phyloP scores from a whole-genome alignment of 2,113 vertebrate species.

The Helogale parvula region DNA sequence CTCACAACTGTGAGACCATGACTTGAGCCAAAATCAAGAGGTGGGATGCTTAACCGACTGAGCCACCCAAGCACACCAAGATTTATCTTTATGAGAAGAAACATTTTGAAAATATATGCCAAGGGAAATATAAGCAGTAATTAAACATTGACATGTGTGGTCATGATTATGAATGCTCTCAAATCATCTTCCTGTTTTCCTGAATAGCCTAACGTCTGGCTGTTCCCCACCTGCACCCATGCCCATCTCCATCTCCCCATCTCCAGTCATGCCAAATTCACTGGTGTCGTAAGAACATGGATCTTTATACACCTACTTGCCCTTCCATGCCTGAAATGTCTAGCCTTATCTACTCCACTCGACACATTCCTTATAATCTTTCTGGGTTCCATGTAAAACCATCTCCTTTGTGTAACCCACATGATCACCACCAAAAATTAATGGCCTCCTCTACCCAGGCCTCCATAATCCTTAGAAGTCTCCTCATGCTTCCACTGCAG shows the following conservation, averaged over 20 bases:
- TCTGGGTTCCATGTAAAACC: neutral
- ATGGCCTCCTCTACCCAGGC: neutral
- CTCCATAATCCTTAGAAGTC: neutral
- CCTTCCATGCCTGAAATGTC: neutral
- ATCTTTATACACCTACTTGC: neutral
- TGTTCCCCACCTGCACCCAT: neutral
- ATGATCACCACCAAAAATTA: neutral
- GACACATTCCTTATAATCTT: neutral
- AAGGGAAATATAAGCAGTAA: neutral
- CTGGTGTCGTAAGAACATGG: neutral
- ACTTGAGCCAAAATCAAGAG: too few species aligned
- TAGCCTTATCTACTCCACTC: too few species aligned
- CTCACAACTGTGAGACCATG: too few species aligned
- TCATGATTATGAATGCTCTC: neutral
- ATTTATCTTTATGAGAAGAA: neutral
- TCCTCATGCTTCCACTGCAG: neutral
- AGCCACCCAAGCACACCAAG: neutral
- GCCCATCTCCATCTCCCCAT: neutral
- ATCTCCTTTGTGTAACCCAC: neutral
- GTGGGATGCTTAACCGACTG: too few species aligned
- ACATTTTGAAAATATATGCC: neutral
- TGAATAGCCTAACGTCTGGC: neutral
- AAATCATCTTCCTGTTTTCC: neutral
- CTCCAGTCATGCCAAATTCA: neutral
- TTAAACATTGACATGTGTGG: neutral